Evolutionary conservation across 2,888 invertebrate genomes (phyloP), one percentile per base, ranked within the genome.

Genomic region (Microdon myrmicae): DNA sequence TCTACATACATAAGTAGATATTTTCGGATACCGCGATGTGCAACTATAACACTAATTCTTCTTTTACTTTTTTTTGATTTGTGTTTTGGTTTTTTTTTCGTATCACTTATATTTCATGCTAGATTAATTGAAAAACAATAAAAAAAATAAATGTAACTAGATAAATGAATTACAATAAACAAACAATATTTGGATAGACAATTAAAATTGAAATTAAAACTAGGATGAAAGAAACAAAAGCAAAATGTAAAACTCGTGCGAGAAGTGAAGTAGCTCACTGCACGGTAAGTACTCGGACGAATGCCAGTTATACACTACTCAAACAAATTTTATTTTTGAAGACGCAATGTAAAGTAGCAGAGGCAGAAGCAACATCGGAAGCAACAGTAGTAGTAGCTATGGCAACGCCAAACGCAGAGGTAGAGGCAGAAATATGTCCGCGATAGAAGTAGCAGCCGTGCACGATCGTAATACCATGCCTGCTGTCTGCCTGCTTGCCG

Each of bases 361-460:
- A 14, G 12, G 29, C 19, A 29, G 53, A n/a, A n/a, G n/a, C n/a
- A n/a, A 12, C 32, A 32, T 25, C 37, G 26, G 49, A 25, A 58
- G 56, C 56, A 22, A 26, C 35, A 37, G 43, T 35, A 37, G 39
- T 48, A 44, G 23, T 23, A 44, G 25, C 53, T 34, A 12, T n/a
- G n/a, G 68, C 69, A 67, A 67, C 69, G 70, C 69, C 70, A 71
- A 71, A 69, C 45, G 29, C 48, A 47, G 48, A 58, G 45, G 48
- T 53, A 37, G 45, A 29, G 58, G 37, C 17, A 44, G 29, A 32
- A 34, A 32, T n/a, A n/a, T n/a, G n/a, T n/a, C 20, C 20, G 17
- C 20, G 16, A 8, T 8, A 19, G 20, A 5, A 16, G 9, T 32
- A 16, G 32, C 17, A n/a, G n/a, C n/a, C n/a, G n/a, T n/a, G 14